phyloP scores from a whole-genome alignment of 2,888 invertebrate genomes.

The Ormyrus thymus region DNA sequence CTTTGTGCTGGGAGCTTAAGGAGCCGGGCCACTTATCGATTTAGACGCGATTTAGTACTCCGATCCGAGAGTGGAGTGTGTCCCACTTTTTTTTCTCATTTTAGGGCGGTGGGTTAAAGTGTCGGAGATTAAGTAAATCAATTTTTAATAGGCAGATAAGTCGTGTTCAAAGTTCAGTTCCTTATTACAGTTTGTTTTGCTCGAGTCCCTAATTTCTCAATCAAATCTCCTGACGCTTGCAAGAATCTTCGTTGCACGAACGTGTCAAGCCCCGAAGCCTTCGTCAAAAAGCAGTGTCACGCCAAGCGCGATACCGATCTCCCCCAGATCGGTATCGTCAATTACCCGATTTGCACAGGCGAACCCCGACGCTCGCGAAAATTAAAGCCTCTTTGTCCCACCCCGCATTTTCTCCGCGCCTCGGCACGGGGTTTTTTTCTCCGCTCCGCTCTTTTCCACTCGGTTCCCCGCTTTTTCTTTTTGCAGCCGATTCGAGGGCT shows the following conservation, averaged over 20 bases:
- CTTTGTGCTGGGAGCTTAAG: not conserved
- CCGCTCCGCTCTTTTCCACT: not conserved
- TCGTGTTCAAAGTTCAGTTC: too few species aligned
- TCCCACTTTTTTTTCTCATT: too few species aligned
- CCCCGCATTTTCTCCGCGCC: not conserved
- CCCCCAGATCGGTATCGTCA: conserved; percentile 41
- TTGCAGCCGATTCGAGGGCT: not conserved
- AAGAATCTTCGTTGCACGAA: too few species aligned
- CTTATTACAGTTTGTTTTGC: too few species aligned
- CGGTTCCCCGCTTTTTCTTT: not conserved
- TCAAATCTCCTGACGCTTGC: too few species aligned
- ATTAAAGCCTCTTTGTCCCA: conserved; percentile 39
- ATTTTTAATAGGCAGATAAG: too few species aligned
- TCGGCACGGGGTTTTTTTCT: conserved; percentile 17
- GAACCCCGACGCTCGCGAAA: conserved; percentile 29
- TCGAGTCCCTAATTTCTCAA: too few species aligned
- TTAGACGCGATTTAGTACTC: too few species aligned
- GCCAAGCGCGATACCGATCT: conserved; percentile 9
- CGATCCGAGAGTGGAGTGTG: too few species aligned
- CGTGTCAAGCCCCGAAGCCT: too few species aligned
- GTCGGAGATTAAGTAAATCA: too few species aligned
- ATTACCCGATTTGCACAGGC: conserved; percentile 17
- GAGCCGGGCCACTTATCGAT: not conserved
- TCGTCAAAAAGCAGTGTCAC: not conserved
- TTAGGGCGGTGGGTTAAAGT: too few species aligned